phyloP scores from a whole-genome alignment of 2,797 vertebrate genomes.

The Lepus oiostolus region DNA sequence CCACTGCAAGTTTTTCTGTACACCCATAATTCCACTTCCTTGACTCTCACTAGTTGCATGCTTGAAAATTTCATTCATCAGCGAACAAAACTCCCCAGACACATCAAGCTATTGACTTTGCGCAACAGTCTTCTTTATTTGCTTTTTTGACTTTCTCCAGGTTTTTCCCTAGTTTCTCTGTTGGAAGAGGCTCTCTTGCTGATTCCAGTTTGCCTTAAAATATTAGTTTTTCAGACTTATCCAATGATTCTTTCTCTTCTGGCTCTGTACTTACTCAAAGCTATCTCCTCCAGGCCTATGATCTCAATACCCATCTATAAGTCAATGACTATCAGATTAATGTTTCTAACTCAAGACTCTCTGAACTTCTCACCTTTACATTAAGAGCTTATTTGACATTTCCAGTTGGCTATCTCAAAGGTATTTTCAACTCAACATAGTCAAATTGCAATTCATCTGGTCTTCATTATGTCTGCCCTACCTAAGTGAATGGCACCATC shows the following conservation, averaged over 20 bases:
- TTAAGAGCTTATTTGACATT: constrained; percentile 39
- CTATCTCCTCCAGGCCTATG: neutral
- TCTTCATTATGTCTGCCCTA: neutral
- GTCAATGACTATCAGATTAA: neutral
- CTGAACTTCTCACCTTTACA: neutral
- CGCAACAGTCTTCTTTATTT: neutral
- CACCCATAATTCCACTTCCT: neutral
- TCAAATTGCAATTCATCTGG: constrained; percentile 48
- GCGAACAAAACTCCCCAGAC: neutral
- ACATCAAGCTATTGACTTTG: neutral
- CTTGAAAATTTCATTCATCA: neutral
- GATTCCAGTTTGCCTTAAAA: neutral
- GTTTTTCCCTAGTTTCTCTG: neutral
- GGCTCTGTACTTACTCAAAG: neutral
- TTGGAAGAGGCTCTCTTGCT: neutral
- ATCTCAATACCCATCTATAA: neutral
- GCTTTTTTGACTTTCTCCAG: neutral
- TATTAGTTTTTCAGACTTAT: constrained; percentile 12
- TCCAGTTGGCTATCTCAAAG: neutral
- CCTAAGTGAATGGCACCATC: neutral
- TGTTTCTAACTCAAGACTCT: neutral
- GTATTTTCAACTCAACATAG: constrained; percentile 13
- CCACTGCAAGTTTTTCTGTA: neutral
- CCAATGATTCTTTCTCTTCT: neutral
- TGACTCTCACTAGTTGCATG: neutral